Evolutionary conservation across 1,140 invertebrate species (phyloP).

Genomic region (Euwallacea similis): DNA sequence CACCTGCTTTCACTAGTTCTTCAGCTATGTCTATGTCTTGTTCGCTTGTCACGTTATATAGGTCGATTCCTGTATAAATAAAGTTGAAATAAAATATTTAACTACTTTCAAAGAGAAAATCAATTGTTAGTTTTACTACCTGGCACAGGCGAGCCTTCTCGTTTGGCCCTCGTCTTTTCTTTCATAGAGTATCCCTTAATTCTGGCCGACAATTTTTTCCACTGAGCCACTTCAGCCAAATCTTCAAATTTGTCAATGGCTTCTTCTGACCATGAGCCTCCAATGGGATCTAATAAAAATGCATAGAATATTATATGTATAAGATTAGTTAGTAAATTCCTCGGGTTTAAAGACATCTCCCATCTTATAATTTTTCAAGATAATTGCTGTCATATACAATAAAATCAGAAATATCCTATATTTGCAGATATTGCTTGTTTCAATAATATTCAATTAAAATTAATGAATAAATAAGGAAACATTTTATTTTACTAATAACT

Average conservation of each 20-base stretch:
- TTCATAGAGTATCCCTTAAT: slow-evolving; percentile 68
- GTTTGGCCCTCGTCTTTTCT: slow-evolving; percentile 50
- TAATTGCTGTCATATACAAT: too few relatives aligned
- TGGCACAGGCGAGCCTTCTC: slow-evolving; percentile 64
- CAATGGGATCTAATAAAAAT: slow-evolving; percentile 46
- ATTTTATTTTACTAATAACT: too few relatives aligned
- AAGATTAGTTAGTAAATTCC: too few relatives aligned
- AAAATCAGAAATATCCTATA: too few relatives aligned
- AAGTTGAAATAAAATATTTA: neutral
- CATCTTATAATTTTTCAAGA: too few relatives aligned
- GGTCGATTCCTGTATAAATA: slow-evolving; percentile 54
- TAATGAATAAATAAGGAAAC: too few relatives aligned
- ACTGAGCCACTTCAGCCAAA: slow-evolving; percentile 63
- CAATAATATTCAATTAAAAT: too few relatives aligned
- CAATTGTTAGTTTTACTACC: slow-evolving; percentile 46
- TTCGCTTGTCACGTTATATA: slow-evolving; percentile 57
- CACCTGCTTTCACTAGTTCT: slow-evolving; percentile 49
- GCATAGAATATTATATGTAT: slow-evolving; percentile 8
- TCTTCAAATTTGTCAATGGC: slow-evolving; percentile 73
- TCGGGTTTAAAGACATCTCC: too few relatives aligned
- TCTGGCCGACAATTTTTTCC: slow-evolving; percentile 68
- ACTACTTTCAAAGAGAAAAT: neutral
- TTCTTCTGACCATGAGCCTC: slow-evolving; percentile 62
- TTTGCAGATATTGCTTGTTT: too few relatives aligned
- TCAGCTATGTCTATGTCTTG: slow-evolving; percentile 49